Percentiles rank a stretch among this genome's conserved stretches.
phyloP scores from a whole-genome alignment of 1,140 invertebrate species.

The Tachypleus tridentatus region DNA sequence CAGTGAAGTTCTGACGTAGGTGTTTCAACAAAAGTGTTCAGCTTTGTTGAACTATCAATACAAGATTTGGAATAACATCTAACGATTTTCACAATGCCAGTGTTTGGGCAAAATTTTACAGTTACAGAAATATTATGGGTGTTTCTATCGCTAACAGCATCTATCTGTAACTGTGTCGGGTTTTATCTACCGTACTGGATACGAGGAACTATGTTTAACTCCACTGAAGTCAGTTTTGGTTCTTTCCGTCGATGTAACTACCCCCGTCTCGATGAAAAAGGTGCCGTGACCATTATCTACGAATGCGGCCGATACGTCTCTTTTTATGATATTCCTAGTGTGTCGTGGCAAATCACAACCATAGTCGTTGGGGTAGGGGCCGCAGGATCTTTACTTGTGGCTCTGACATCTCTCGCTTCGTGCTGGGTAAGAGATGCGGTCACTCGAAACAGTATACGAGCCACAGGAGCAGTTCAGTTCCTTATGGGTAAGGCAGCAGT shows the following conservation, averaged over 20 bases:
- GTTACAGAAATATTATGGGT: constrained; percentile 42
- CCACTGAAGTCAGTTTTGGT: constrained; percentile 47
- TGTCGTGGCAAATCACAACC: constrained; percentile 29
- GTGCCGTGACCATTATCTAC: constrained; percentile 30
- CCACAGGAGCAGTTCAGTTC: constrained; percentile 6
- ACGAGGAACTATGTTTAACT: constrained; percentile 37
- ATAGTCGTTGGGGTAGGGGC: constrained; percentile 13
- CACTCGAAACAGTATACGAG: constrained; percentile 1
- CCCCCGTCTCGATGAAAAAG: constrained; percentile 40
- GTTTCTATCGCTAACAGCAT: constrained; percentile 45
- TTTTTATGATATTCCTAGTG: constrained; percentile 33
- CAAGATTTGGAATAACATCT: no score
- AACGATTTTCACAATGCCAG: no score
- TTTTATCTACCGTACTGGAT: constrained; percentile 59
- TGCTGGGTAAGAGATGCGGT: constrained; percentile 13
- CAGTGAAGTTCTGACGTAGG: no score
- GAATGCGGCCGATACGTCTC: constrained; percentile 33
- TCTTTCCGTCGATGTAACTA: constrained; percentile 55
- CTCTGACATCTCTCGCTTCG: constrained; percentile 9
- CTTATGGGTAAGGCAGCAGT: background rate
- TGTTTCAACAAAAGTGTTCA: no score
- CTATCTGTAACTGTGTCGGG: constrained; percentile 46
- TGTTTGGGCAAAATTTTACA: no score
- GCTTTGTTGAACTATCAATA: no score
- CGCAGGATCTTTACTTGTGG: constrained; percentile 8